Evolutionary conservation across 2,797 vertebrate genomes (phyloP).

Genomic region (Pangasius sanitwongsei): DNA sequence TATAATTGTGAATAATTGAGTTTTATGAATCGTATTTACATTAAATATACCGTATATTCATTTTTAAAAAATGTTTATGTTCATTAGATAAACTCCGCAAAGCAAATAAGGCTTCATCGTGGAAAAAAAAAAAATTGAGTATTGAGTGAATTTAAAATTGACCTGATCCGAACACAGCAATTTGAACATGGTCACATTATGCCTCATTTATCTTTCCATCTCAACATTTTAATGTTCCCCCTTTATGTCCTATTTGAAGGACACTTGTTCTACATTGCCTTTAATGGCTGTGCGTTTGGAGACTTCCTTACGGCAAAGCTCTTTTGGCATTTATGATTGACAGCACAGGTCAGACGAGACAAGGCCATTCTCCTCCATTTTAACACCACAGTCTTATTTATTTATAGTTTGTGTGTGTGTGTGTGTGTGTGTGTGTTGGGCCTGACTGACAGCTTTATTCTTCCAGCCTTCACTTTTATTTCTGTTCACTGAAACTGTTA

Average conservation of each 20-base stretch:
- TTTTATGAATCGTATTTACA: background rate
- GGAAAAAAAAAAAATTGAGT: background rate
- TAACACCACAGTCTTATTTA: conserved; percentile 26
- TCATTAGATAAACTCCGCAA: background rate
- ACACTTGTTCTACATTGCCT: conserved; percentile 6
- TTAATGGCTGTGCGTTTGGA: conserved; percentile 17
- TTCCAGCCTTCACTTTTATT: background rate
- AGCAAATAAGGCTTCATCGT: background rate
- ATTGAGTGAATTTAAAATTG: background rate
- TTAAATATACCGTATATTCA: background rate
- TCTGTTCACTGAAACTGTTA: background rate
- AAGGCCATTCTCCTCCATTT: conserved; percentile 29
- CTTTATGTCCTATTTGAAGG: background rate
- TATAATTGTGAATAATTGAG: background rate
- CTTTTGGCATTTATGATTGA: conserved; percentile 23
- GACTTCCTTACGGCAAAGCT: conserved; percentile 17
- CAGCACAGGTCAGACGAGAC: conserved; percentile 1
- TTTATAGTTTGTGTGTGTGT: conserved; percentile 9
- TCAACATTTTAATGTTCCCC: background rate
- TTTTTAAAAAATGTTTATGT: background rate
- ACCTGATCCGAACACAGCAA: background rate
- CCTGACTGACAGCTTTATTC: conserved; percentile 8
- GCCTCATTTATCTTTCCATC: background rate
- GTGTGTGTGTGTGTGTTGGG: background rate
- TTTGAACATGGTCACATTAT: background rate